Base-by-base conservation (phyloP, 2,113 vertebrate species). In the Vulpes ferrilata region DNA sequence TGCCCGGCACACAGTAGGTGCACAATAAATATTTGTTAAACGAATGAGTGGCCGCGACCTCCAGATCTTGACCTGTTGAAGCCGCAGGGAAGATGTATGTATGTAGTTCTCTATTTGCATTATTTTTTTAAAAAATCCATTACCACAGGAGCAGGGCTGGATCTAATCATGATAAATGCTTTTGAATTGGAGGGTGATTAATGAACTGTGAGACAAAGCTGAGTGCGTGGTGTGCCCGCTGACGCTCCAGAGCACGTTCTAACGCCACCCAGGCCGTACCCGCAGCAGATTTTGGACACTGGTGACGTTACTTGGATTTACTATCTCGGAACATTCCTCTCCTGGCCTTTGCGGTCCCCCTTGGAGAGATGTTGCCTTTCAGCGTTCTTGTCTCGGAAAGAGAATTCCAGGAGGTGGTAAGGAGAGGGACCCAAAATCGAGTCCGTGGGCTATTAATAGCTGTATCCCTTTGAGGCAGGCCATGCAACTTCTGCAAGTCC, bases 101-200 rank as follows among this genome's bases (percentile, higher is more conserved):
- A 43, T 43, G 53, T 43, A 16, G 57, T 92, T 95, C 90, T 86
- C 76, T 85, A 74, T 74, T 95, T 86, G 71, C 67, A 32, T 96
- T 67, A 85, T 73, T 94, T 93, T 88, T 88, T 0, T 1, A 22
- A 64, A 95, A 96, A 95, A 30, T 19, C 89, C 82, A 89, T 95
- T 95, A 96, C 71, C 93, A 85, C 35, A 79, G 55, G 20, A 64
- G 51, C 83, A 97, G 89, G 80, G 19, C 55, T 96, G 89, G 84
- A 91, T 93, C 65, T 97, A 95, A 93, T 95, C 85, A 97, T 43
- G 82, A 98, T 81, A 57, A 97, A 95, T 91, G 86, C 32, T 57
- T 79, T 67, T 83, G 90, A 90, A 43, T 7, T 60, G n/a, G 92
- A 80, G 0, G 1, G 19, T 95, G 92, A 96, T 92, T 93, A 96